Evolutionary conservation across 2,113 vertebrate genomes (phyloP).

Genomic region (Corapipo altera): DNA sequence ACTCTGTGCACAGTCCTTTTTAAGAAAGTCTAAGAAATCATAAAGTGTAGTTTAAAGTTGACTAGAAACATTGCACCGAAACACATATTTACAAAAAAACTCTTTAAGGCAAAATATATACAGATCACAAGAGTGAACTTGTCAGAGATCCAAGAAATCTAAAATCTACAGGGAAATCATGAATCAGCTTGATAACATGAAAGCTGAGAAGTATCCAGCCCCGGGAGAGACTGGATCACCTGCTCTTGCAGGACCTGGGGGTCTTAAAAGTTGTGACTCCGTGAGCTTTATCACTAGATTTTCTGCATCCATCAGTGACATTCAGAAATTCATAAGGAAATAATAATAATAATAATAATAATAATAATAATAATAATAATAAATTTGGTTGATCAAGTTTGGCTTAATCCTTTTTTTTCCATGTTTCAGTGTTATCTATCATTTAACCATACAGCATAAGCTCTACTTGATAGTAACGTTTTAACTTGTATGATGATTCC

Average conservation of each 20-base stretch:
- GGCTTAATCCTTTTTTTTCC: not conserved
- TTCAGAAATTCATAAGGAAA: not conserved
- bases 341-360: not conserved
- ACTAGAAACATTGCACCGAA: not conserved
- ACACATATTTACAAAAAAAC: not conserved
- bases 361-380: not conserved
- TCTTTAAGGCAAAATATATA: not conserved
- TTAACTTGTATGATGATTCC: not conserved
- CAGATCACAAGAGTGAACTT: not conserved
- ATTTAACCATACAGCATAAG: not conserved
- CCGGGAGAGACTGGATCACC: not conserved
- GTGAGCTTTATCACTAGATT: not conserved
- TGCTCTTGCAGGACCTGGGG: not conserved
- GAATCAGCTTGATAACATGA: not conserved
- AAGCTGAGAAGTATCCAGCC: not conserved
- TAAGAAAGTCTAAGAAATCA: not conserved
- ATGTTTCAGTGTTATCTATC: not conserved
- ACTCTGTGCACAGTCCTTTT: not conserved
- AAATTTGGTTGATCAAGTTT: not conserved
- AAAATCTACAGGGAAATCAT: not conserved
- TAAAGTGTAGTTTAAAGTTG: not conserved
- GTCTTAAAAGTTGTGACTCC: not conserved
- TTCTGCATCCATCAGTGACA: not conserved
- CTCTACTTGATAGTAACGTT: not conserved
- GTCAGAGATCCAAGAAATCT: not conserved